Evolutionary conservation across 2,888 invertebrate species (phyloP).

Genomic region (Epinotia bilunana): DNA sequence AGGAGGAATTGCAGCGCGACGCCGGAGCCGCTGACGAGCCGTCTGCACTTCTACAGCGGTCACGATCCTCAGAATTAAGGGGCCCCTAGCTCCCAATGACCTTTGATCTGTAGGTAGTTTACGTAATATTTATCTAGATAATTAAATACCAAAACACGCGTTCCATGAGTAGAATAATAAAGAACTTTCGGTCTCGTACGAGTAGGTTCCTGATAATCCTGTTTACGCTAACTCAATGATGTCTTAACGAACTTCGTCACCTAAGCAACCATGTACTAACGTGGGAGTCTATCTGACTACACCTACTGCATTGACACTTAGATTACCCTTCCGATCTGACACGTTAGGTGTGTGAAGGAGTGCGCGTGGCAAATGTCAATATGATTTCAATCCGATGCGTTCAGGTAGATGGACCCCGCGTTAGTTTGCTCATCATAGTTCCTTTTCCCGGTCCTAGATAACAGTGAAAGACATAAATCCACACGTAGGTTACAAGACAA

Average conservation of each 20-base stretch:
- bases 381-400: neutral
- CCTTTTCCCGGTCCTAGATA: slow-evolving; percentile 6
- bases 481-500: neutral
- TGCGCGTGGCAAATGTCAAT: neutral
- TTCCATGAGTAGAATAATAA: slow-evolving; percentile 3
- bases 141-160: neutral
- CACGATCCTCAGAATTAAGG: no score
- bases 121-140: neutral
- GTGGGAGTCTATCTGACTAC: neutral
- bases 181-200: neutral
- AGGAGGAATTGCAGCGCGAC: no score
- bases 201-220: slow-evolving; percentile 19
- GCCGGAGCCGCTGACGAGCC: no score
- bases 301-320: neutral
- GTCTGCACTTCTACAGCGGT: no score
- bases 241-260: slow-evolving; percentile 37
- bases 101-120: no score
- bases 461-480: neutral
- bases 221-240: slow-evolving; percentile 23
- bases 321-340: neutral
- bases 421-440: slow-evolving; percentile 30
- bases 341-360: neutral
- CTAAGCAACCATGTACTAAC: slow-evolving; percentile 25
- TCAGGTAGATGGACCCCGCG: neutral
- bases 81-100: no score